These are phyloP conservation scores for Liodrosophila aerea DNA, from an alignment of 2,888 invertebrate genomes.

Conservation along the genomic window DNA sequence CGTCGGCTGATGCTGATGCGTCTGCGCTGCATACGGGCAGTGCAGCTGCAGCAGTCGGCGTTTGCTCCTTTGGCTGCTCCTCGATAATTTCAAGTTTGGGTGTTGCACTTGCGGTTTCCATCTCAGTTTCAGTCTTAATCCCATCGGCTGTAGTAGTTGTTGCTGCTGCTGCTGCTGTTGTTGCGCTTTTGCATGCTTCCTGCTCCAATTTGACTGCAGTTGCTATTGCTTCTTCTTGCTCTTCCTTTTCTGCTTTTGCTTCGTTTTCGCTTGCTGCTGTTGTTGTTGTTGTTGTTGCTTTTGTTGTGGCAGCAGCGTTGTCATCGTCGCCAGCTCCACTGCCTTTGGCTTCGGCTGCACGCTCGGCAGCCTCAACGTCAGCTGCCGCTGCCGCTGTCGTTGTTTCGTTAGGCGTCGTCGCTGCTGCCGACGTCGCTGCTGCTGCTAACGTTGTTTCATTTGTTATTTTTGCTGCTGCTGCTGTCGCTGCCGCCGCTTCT, in stretches of 20 bases:
- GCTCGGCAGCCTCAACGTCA: conserved; percentile 11
- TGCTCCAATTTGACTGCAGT: conserved; percentile 50
- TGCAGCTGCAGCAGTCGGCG: conserved; percentile 20
- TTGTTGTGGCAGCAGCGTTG: conserved; percentile 15
- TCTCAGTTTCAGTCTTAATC: conserved; percentile 45
- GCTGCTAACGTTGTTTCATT: conserved; percentile 11
- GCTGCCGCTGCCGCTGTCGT: conserved; percentile 15
- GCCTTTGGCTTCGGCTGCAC: conserved; percentile 10
- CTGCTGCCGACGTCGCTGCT: conserved; percentile 13
- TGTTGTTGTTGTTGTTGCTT: conserved; percentile 20
- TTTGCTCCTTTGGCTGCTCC: conserved; percentile 16
- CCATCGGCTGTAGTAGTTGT: conserved; percentile 21
- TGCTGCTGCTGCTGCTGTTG: conserved; percentile 8
- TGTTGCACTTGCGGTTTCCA: conserved; percentile 27
- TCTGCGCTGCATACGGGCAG: no score
- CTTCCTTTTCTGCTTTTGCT: conserved; percentile 6
- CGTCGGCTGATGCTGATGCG: no score
- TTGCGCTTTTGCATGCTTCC: conserved; percentile 33
- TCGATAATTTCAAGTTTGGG: conserved; percentile 33
- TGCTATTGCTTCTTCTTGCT: conserved; percentile 3
- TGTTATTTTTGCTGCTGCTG: conserved; percentile 6
- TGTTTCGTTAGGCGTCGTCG: conserved; percentile 33
- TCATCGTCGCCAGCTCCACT: conserved; percentile 14
- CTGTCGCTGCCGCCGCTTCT: conserved; percentile 15
- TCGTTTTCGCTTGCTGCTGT: conserved; percentile 5